phyloP scores from a whole-genome alignment of 2,888 invertebrate species.

The Margaritifera margaritifera region DNA sequence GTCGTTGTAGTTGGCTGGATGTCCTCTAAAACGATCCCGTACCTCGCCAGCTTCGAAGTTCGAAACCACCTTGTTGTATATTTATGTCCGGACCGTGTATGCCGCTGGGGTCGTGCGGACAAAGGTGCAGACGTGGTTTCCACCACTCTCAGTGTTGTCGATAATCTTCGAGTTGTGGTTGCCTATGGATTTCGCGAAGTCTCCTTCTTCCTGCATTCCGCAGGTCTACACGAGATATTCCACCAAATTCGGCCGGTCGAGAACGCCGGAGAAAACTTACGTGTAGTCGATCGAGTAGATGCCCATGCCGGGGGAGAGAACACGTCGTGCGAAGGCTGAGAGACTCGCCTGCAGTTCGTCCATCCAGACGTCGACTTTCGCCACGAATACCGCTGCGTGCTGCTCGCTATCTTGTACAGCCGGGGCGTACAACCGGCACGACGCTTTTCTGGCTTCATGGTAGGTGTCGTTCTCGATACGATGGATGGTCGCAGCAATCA shows the following conservation, averaged over 20 bases:
- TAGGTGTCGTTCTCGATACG: no score
- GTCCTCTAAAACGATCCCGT: not conserved
- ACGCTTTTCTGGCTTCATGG: no score
- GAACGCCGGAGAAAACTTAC: no score
- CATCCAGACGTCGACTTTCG: no score
- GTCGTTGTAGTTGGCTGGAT: slow-evolving; percentile 8
- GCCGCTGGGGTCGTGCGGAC: slow-evolving; percentile 2
- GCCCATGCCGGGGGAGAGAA: no score
- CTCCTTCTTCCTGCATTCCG: slow-evolving; percentile 2
- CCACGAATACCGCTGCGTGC: no score
- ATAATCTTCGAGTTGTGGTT: not conserved
- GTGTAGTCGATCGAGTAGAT: no score
- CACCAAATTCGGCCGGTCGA: slow-evolving; percentile 6
- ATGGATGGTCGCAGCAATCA: no score
- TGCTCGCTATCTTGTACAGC: no score
- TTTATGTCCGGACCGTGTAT: slow-evolving; percentile 1
- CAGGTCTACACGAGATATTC: not conserved
- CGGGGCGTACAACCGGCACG: no score
- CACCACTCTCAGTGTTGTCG: slow-evolving; percentile 1
- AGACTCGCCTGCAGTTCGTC: no score
- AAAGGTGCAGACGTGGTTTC: slow-evolving; percentile 6
- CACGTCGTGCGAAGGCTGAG: no score
- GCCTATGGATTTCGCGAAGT: slow-evolving; percentile 5
- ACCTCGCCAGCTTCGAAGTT: slow-evolving; percentile 9
- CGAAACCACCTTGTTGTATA: slow-evolving; percentile 13